Evolutionary conservation across 1,140 invertebrate genomes (phyloP).

Genomic region (Conus ventricosus): DNA sequence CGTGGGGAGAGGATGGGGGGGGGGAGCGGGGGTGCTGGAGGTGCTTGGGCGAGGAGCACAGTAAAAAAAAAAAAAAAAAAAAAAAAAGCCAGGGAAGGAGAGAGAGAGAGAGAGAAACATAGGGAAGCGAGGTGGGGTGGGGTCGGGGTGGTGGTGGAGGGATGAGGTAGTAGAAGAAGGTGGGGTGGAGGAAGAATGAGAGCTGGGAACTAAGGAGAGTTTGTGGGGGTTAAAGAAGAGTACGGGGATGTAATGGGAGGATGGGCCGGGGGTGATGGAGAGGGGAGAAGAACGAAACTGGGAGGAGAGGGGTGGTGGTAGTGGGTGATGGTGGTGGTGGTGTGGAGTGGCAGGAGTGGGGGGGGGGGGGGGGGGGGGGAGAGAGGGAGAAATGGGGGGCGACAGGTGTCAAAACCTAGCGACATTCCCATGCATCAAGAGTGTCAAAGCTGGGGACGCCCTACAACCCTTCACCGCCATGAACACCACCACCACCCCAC

Average conservation of each 20-base stretch:
- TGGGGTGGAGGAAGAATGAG: too few species aligned
- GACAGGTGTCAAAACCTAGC: slow-evolving; percentile 35
- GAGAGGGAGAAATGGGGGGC: neutral
- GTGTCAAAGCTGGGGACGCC: slow-evolving; percentile 21
- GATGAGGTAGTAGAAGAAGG: too few species aligned
- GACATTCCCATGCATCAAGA: slow-evolving; percentile 38
- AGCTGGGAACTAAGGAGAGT: too few species aligned
- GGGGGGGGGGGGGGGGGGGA: neutral
- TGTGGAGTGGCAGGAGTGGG: too few species aligned
- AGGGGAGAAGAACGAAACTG: neutral
- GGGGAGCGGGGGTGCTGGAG: neutral
- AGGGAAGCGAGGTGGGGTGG: neutral
- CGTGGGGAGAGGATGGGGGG: neutral
- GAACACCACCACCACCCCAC: neutral
- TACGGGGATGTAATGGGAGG: too few species aligned
- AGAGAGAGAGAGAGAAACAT: too few species aligned
- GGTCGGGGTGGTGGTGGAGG: neutral
- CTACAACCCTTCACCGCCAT: neutral
- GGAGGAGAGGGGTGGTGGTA: neutral
- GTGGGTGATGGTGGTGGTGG: too few species aligned
- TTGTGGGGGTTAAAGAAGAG: too few species aligned
- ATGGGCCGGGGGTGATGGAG: neutral
- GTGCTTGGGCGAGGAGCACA: too few species aligned
- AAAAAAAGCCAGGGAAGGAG: too few species aligned
- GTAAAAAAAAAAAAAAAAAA: too few species aligned